phyloP scores from a whole-genome alignment of 2,888 invertebrate species.

The Drosophila subquinaria region DNA sequence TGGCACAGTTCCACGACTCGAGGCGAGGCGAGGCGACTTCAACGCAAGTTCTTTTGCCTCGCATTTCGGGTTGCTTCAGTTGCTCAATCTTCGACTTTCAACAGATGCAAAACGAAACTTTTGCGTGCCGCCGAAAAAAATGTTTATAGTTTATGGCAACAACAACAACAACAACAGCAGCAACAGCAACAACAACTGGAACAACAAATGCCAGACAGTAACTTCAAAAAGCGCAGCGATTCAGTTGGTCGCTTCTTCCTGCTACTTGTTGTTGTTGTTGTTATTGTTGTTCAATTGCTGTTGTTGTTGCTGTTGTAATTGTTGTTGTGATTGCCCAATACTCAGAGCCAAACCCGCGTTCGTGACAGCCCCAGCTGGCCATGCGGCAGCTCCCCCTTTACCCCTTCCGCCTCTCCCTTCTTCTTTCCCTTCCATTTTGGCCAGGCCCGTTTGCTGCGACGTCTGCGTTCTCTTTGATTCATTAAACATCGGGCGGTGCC shows the following conservation, averaged over 20 bases:
- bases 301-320: conserved; percentile 37
- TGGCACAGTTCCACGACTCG: conserved; percentile 50
- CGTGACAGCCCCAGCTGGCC: conserved; percentile 74
- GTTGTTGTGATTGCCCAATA: conserved; percentile 55
- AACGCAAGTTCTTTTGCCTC: conserved; percentile 36
- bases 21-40: conserved; percentile 47
- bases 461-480: conserved; percentile 59
- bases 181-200: conserved; percentile 26
- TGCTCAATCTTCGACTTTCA: conserved; percentile 64
- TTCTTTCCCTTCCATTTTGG: conserved; percentile 4
- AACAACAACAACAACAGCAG: conserved; percentile 35
- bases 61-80: conserved; percentile 32
- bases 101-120: conserved; percentile 76
- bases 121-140: conserved; percentile 76
- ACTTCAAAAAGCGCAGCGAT: conserved; percentile 74
- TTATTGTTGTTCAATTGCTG: conserved; percentile 42
- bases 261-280: conserved; percentile 50
- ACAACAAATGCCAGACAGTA: conserved; percentile 39
- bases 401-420: not conserved
- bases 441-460: conserved; percentile 16
- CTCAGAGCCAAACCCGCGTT: conserved; percentile 60
- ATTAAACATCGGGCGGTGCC: conserved; percentile 59
- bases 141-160: conserved; percentile 70
- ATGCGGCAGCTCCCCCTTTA: conserved; percentile 20
- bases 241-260: conserved; percentile 79